phyloP scores from a whole-genome alignment of 35 echinoderm and acorn worm genomes.

The Heliocidaris tuberculata region DNA sequence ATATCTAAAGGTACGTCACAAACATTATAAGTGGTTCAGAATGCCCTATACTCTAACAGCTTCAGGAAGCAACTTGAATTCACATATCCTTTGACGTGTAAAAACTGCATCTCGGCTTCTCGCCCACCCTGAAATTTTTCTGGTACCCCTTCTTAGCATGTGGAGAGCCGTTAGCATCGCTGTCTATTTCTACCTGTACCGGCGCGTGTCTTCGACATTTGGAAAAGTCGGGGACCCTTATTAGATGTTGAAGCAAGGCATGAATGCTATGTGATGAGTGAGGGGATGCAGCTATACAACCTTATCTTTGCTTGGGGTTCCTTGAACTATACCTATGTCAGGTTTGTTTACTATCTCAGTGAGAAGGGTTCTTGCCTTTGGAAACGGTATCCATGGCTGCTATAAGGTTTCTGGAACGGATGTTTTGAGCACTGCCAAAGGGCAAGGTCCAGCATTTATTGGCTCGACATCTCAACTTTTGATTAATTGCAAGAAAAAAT shows the following conservation, averaged over 20 bases:
- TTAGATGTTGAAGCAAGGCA: background rate
- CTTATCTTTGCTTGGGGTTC: background rate
- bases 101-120: background rate
- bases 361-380: background rate
- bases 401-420: background rate
- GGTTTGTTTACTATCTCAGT: background rate
- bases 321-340: background rate
- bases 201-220: background rate
- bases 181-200: background rate
- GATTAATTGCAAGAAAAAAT: too few relatives aligned
- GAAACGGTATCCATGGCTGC: background rate
- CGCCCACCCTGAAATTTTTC: background rate
- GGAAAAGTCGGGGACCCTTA: background rate
- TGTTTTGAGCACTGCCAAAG: background rate
- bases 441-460: background rate
- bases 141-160: background rate
- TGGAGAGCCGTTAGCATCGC: background rate
- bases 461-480: too few relatives aligned
- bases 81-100: background rate
- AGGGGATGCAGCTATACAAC: background rate
- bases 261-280: constrained; percentile 6
- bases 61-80: background rate
- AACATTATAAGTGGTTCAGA: background rate
- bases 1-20: background rate
- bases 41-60: background rate